Evolutionary conservation across 2,888 invertebrate genomes (phyloP), one percentile per base, ranked within the genome.

Genomic region (Scaeva pyrastri): DNA sequence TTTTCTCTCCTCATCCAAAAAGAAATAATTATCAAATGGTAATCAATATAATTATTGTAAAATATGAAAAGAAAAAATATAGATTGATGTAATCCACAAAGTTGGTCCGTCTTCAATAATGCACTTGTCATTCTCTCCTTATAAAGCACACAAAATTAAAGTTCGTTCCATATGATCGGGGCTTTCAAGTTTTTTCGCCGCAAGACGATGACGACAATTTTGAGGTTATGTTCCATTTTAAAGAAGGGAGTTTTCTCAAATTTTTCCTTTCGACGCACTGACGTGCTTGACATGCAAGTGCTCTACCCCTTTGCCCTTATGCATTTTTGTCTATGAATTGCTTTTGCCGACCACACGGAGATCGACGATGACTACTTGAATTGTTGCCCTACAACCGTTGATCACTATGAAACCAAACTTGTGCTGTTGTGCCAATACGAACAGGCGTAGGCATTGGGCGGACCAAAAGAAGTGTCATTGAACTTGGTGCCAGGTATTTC

Each of bases 1-100:
- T 60, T 16, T 14, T 60, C 14, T 31, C 39, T 39, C 41, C 16
- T 21, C 41, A 21, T 60, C 7, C 14, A 60, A 39, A 80, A 73
- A 70, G 62, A 70, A 72, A 80, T 81, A 50, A 72, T 80, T 73
- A 71, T 79, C 50, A 76, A 84, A 74, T 79, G 66, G 75, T 75
- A 80, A 85, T 85, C 84, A 81, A 85, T 85, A 80, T 85, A 80
- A 85, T 76, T 85, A 62, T 66, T 12, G 26, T 72, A 4, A 21
- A 41, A 23, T n/a, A 14, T 41, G 2, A 21, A 58, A 58, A 39
- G 41, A 64, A 71, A 72, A 52, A 52, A 12, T 56, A 62, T 45
- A 21, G 45, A 52, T 19, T 19, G 16, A 2, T 3, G 14, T n/a
- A 52, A 66, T 19, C 36, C 11, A 58, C 12, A 10, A n/a, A n/a